A percentile compares a stretch with the other conserved stretches of the same genome.
Conservation (phyloP, 2,888 invertebrate species). For the Parthenolecanium corni region DNA sequence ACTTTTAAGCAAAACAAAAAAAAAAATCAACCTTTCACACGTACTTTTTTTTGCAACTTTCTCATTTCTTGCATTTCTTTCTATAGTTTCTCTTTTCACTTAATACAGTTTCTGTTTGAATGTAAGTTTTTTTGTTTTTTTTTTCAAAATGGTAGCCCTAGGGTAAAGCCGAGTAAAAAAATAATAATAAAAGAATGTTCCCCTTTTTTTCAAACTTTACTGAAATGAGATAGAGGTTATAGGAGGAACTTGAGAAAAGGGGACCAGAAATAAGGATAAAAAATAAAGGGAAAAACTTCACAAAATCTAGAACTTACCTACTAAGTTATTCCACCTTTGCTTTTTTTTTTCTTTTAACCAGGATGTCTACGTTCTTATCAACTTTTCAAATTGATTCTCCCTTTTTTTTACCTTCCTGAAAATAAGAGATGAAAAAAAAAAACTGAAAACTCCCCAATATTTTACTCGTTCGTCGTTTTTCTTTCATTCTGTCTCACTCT, state of each 20-base stretch:
- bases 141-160: no score
- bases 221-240: slow-evolving; percentile 17
- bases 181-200: no score
- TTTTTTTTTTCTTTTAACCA: slow-evolving; percentile 4
- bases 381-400: slow-evolving; percentile 22
- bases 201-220: neutral
- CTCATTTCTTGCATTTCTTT: no score
- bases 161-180: no score
- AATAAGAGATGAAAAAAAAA: no score
- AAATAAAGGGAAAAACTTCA: slow-evolving; percentile 2
- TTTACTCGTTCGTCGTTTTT: slow-evolving; percentile 19
- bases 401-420: neutral
- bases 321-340: slow-evolving; percentile 22
- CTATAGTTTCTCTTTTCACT: no score
- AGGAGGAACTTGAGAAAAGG: neutral
- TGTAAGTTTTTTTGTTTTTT: no score
- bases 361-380: slow-evolving; percentile 21
- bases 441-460: slow-evolving; percentile 18
- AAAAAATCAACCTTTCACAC: neutral
- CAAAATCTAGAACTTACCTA: slow-evolving; percentile 16
- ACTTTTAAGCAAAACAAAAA: neutral
- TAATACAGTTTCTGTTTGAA: no score
- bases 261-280: neutral
- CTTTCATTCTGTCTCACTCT: slow-evolving; percentile 3
- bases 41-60: no score